Evolutionary conservation across 2,888 invertebrate species (phyloP).

Genomic region (Napeogenes sylphis): DNA sequence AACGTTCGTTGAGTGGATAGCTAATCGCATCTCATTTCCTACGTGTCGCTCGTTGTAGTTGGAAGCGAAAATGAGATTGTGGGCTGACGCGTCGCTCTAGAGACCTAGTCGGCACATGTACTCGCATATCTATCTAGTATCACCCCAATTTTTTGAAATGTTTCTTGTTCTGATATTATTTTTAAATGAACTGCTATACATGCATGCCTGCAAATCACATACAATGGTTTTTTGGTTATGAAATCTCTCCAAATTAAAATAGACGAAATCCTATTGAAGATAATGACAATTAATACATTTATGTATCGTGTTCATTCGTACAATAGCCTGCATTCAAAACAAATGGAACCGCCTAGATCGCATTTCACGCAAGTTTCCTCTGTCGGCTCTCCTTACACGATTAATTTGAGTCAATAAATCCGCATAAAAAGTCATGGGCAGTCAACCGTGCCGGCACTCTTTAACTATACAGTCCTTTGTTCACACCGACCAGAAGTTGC

Average conservation of each 20-base stretch:
- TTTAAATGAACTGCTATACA: too few species aligned
- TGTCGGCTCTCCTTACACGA: slow-evolving; percentile 69
- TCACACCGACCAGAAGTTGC: slow-evolving; percentile 45
- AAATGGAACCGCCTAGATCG: slow-evolving; percentile 68
- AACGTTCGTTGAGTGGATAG: slow-evolving; percentile 47
- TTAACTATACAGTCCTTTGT: slow-evolving; percentile 69
- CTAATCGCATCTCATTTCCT: slow-evolving; percentile 69
- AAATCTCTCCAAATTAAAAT: too few species aligned
- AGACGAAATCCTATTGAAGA: too few species aligned
- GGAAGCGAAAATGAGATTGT: slow-evolving; percentile 66
- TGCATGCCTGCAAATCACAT: too few species aligned
- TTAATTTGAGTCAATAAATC: slow-evolving; percentile 77
- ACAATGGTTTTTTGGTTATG: too few species aligned
- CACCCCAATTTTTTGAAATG: background rate
- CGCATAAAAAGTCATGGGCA: slow-evolving; percentile 71
- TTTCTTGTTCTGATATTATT: background rate
- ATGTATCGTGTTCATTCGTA: background rate
- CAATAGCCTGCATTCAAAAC: slow-evolving; percentile 36
- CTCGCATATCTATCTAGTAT: background rate
- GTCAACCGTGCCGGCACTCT: slow-evolving; percentile 57
- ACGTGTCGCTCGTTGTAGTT: slow-evolving; percentile 58
- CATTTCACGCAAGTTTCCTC: slow-evolving; percentile 72
- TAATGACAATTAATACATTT: too few species aligned
- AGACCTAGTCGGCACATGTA: slow-evolving; percentile 42
- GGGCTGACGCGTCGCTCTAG: slow-evolving; percentile 57